Percentiles rank a stretch among this genome's conserved stretches.
Conservation (phyloP, 1,140 invertebrate genomes). For the Nasonia longicornis region DNA sequence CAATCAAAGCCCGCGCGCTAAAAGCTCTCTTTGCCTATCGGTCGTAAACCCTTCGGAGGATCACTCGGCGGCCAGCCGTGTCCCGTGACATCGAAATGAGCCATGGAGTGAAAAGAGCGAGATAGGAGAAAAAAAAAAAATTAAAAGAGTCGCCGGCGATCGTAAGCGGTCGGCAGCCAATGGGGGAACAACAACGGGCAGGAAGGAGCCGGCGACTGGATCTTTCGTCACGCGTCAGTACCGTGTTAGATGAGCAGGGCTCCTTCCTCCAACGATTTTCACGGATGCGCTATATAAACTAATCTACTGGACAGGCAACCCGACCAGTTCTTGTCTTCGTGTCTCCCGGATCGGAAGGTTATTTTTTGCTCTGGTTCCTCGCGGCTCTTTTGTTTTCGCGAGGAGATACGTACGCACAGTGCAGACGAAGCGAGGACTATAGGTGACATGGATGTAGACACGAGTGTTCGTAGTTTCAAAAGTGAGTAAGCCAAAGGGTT, state of each 20-base stretch:
- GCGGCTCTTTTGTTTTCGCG: background rate
- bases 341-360: slow-evolving; percentile 15
- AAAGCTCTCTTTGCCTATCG: too few relatives aligned
- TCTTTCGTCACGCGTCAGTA: slow-evolving; percentile 64
- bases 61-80: background rate
- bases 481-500: background rate
- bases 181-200: slow-evolving; percentile 47
- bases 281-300: slow-evolving; percentile 61
- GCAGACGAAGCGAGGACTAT: background rate
- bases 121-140: background rate
- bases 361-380: background rate
- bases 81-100: background rate
- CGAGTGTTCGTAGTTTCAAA: background rate
- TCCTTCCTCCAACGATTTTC: slow-evolving; percentile 55
- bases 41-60: background rate
- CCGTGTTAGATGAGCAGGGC: slow-evolving; percentile 58
- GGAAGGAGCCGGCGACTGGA: slow-evolving; percentile 49
- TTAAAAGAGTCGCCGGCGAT: background rate
- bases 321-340: slow-evolving; percentile 51
- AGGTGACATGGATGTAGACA: background rate
- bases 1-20: too few relatives aligned
- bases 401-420: background rate
- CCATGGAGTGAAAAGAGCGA: background rate
- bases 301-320: slow-evolving; percentile 49
- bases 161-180: slow-evolving; percentile 47